Evolutionary conservation across 2,797 vertebrate species (phyloP).

Genomic region (Prunella strophiata): DNA sequence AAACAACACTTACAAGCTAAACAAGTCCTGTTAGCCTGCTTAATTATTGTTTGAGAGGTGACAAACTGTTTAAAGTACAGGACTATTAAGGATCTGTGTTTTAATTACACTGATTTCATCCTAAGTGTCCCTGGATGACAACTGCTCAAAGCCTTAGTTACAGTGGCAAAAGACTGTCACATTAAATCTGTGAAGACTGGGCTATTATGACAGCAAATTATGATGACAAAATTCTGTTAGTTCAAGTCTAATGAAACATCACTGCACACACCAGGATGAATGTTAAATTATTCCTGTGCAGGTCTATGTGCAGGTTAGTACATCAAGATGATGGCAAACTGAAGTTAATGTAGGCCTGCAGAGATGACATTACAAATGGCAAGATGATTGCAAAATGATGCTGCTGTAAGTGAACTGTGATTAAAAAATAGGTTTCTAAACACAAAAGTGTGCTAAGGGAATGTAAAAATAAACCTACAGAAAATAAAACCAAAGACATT

Average conservation of each 20-base stretch:
- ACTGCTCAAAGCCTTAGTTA: constrained; percentile 39
- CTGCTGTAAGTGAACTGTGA: constrained; percentile 18
- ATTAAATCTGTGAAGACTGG: constrained; percentile 57
- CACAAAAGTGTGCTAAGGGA: background rate
- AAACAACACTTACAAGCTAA: background rate
- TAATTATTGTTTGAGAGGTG: constrained; percentile 19
- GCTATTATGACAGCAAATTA: constrained; percentile 69
- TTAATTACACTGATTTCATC: constrained; percentile 59
- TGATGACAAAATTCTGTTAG: constrained; percentile 70
- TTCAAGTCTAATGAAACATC: constrained; percentile 72
- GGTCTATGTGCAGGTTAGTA: constrained; percentile 51
- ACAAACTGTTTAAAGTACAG: background rate
- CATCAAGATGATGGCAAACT: constrained; percentile 59
- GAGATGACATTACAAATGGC: constrained; percentile 47
- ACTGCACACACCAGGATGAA: constrained; percentile 50
- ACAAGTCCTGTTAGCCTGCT: background rate
- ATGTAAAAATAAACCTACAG: constrained; percentile 13
- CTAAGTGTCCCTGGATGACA: constrained; percentile 25
- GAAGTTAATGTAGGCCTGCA: constrained; percentile 56
- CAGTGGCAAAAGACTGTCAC: constrained; percentile 51
- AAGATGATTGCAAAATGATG: constrained; percentile 61
- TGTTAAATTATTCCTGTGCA: constrained; percentile 44
- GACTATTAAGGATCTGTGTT: constrained; percentile 13
- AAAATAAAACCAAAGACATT: background rate
- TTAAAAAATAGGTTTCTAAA: constrained; percentile 44